Evolutionary conservation across 2,888 invertebrate genomes (phyloP).

Genomic region (Cynaeus angustus): DNA sequence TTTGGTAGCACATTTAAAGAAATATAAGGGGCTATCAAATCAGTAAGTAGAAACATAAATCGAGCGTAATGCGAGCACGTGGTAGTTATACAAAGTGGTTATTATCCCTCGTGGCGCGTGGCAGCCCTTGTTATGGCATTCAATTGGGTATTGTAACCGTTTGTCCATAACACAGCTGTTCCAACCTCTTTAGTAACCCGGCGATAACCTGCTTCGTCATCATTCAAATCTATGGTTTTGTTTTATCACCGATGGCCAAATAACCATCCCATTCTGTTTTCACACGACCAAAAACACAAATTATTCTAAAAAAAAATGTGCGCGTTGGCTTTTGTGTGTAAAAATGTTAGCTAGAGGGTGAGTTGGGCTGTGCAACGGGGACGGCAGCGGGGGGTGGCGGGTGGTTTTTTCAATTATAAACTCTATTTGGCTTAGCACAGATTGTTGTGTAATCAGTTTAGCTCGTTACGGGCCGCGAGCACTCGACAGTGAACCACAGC

Average conservation of each 20-base stretch:
- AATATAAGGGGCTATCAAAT: conserved; percentile 57
- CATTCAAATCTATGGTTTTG: conserved; percentile 44
- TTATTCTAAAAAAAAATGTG: not conserved
- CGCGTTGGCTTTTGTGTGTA: conserved; percentile 1
- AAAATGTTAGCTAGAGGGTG: conserved; percentile 13
- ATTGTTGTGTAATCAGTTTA: conserved; percentile 73
- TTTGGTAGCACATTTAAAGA: conserved; percentile 39
- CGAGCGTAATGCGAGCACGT: conserved; percentile 61
- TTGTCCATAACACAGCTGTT: conserved; percentile 60
- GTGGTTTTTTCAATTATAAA: conserved; percentile 74
- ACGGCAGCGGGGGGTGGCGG: conserved; percentile 57
- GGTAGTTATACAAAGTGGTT: conserved; percentile 63
- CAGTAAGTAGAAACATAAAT: conserved; percentile 62
- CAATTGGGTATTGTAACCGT: conserved; percentile 60
- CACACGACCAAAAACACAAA: not conserved
- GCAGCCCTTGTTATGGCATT: conserved; percentile 61
- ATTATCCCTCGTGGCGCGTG: conserved; percentile 61
- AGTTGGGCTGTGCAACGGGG: conserved; percentile 4
- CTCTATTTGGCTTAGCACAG: conserved; percentile 74
- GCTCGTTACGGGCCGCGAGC: conserved; percentile 71
- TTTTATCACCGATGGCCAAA: conserved; percentile 46
- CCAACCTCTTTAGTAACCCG: conserved; percentile 51
- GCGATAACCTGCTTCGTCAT: conserved; percentile 42
- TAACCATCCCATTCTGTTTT: conserved; percentile 43
- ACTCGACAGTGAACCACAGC: conserved; percentile 72